Evolutionary conservation across 2,888 invertebrate genomes (phyloP).

Genomic region (Myopa testacea): DNA sequence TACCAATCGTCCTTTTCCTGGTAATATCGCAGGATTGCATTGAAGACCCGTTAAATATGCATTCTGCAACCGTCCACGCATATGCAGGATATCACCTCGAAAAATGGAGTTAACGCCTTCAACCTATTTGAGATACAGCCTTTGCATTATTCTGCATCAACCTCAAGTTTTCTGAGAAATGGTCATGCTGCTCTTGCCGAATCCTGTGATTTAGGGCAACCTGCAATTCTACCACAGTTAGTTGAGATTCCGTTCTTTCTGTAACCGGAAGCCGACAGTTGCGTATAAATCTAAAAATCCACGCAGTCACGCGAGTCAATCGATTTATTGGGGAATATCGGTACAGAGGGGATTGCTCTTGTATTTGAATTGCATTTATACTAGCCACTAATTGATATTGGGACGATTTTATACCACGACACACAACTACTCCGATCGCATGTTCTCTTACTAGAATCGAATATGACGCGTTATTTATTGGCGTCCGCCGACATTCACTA

Average conservation of each 20-base stretch:
- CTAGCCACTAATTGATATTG: conserved; percentile 28
- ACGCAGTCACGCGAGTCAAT: conserved; percentile 25
- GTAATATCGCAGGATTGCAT: background rate
- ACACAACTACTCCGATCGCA: background rate
- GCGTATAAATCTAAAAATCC: conserved; percentile 25
- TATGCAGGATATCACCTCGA: background rate
- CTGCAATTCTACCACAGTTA: conserved; percentile 11
- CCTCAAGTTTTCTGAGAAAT: background rate
- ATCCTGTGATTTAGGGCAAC: background rate
- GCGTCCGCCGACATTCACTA: too few species aligned
- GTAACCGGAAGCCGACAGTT: too few species aligned
- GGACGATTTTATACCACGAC: conserved; percentile 19
- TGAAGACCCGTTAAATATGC: conserved; percentile 6
- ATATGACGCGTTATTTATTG: too few species aligned
- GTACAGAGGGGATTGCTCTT: conserved; percentile 19
- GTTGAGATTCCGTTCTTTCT: background rate
- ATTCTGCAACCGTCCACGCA: conserved; percentile 22
- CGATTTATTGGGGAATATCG: conserved; percentile 29
- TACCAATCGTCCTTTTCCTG: too few species aligned
- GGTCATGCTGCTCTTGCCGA: background rate
- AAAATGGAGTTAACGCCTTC: background rate
- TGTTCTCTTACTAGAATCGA: background rate
- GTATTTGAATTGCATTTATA: conserved; percentile 18
- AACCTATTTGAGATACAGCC: too few species aligned
- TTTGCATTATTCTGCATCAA: too few species aligned